These are phyloP conservation scores for Clarias macrocephalus DNA, from an alignment of 2,113 vertebrate species.

Conservation along the genomic window DNA sequence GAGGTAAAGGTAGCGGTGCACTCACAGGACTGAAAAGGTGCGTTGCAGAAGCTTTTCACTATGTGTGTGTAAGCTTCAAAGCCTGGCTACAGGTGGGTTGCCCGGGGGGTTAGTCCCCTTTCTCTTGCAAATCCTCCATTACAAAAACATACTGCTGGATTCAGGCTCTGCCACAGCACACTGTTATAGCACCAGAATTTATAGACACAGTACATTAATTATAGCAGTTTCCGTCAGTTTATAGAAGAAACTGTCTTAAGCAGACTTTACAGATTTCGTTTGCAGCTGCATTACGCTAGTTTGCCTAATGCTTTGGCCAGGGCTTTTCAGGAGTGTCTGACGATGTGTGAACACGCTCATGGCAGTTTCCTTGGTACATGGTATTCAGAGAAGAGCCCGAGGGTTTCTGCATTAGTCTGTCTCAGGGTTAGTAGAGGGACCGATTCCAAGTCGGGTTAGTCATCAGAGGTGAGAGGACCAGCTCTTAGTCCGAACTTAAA, in stretches of 20 bases:
- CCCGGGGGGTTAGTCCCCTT: conserved; percentile 7
- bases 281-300: background rate
- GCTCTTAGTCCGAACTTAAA: conserved; percentile 13
- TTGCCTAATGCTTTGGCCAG: conserved; percentile 3
- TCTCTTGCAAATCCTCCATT: background rate
- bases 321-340: background rate
- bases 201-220: background rate
- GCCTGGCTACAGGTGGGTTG: background rate
- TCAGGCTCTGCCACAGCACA: background rate
- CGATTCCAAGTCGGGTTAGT: background rate
- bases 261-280: background rate
- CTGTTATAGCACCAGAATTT: background rate
- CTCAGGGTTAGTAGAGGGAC: background rate
- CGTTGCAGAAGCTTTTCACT: background rate
- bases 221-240: background rate
- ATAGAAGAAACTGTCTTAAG: background rate
- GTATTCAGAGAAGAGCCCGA: conserved; percentile 22
- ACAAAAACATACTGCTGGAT: background rate
- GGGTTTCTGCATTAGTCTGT: conserved; percentile 20
- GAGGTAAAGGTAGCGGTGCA: background rate
- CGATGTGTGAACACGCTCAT: background rate
- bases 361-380: background rate
- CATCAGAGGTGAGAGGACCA: conserved; percentile 4
- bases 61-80: background rate
- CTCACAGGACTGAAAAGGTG: background rate